Base-by-base conservation (phyloP, 2,113 vertebrate genomes). In the Python bivittatus region DNA sequence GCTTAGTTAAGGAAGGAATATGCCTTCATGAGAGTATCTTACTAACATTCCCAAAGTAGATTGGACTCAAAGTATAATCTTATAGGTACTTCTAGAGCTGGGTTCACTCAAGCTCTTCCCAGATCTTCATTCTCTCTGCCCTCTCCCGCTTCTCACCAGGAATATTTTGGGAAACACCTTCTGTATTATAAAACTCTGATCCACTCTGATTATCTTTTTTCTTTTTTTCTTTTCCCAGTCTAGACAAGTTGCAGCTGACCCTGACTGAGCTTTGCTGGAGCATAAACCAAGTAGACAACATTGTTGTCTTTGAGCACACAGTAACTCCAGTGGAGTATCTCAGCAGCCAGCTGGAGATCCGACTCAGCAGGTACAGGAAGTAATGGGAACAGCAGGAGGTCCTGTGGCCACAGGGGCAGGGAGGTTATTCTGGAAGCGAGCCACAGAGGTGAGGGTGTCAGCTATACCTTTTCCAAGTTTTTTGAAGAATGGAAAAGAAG, bases 181-280 rank as follows among this genome's bases (percentile, higher is more conserved):
- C 33, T 3, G 9, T 22, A 38, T 79, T 38, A 42, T 79, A 79
- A 79, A 6, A 25, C 48, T 48, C 44, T 88, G 27, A 61, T 72
- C 25, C 53, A 52, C 8, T 7, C 4, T 52, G n/a, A 1, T 11
- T 33, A 5, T 52, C 2, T 48, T 89, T 84, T 29, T 84, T 68
- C 44, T 64, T 68, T 29, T 22, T 52, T 22, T 20, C 89, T 60
- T 7, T 72, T 22, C 42, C 33, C 86, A 99, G 99, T 94, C 95
- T 99, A 98, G 99, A 99, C 97, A 99, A 99, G 95, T 96, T 99
- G 89, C 99, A 99, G 93, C 88, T 98, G 96, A 96, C 91, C 27
- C 96, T 99, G 96, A 97, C 98, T 0, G 99, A 99, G 96, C 93
- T 99, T 88, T 98, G 98, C 60, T 95, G 98, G 92, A 97, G 98